These are phyloP conservation scores for Galago senegalensis DNA, from an alignment of 2,797 vertebrate species.

Conservation along the genomic window DNA sequence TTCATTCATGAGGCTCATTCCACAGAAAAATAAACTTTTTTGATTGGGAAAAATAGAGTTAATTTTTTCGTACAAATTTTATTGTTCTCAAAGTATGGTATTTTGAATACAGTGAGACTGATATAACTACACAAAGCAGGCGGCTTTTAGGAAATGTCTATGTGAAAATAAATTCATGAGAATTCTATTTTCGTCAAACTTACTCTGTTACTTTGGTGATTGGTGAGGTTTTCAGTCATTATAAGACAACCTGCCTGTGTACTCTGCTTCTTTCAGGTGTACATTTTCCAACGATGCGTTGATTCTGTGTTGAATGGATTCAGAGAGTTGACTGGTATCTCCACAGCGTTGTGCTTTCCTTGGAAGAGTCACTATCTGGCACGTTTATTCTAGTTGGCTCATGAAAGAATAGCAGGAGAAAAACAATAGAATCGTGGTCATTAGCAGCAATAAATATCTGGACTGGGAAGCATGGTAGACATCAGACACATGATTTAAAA, in stretches of 20 bases:
- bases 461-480: neutral
- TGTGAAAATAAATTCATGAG: neutral
- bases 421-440: neutral
- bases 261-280: neutral
- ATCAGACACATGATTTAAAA: neutral
- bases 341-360: neutral
- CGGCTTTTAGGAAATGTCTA: neutral
- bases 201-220: neutral
- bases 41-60: neutral
- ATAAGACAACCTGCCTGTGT: neutral
- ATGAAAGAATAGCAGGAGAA: neutral
- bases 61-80: neutral
- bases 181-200: neutral
- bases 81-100: neutral
- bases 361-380: neutral
- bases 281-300: neutral
- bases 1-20: neutral
- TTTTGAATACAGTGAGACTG: constrained; percentile 20
- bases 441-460: neutral
- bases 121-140: neutral
- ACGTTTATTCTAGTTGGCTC: neutral
- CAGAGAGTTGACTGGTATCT: neutral
- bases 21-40: neutral
- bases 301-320: neutral
- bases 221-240: neutral